Conservation (phyloP, 2,113 vertebrate species). For the Channa maculata region DNA sequence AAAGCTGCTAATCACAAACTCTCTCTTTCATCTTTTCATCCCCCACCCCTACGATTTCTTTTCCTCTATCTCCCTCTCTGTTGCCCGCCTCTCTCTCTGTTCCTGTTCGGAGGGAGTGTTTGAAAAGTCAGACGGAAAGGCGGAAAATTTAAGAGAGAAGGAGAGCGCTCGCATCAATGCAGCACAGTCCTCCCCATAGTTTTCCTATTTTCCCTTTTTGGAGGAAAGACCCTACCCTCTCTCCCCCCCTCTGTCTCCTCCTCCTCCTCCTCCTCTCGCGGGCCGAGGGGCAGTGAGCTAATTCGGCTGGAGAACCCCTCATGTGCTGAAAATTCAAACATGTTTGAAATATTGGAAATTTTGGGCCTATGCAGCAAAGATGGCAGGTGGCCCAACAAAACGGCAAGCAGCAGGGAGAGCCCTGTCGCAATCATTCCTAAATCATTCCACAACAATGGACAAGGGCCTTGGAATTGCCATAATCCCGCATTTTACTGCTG, state of each 20-base stretch:
- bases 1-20: conserved; percentile 80
- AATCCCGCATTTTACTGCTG: conserved; percentile 78
- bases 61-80: conserved; percentile 38
- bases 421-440: conserved; percentile 74
- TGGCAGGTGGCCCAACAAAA: conserved; percentile 44
- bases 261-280: conserved; percentile 29
- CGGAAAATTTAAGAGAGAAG: conserved; percentile 20
- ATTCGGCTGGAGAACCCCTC: conserved; percentile 45
- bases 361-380: conserved; percentile 28
- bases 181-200: conserved; percentile 5
- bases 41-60: conserved; percentile 58
- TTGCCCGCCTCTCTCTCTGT: conserved; percentile 11
- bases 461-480: conserved; percentile 63
- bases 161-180: background rate
- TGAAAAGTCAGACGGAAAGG: conserved; percentile 30
- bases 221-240: conserved; percentile 18
- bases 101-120: conserved; percentile 22
- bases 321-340: conserved; percentile 1
- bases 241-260: background rate
- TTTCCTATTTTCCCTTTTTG: conserved; percentile 16
- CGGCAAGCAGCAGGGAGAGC: conserved; percentile 59
- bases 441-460: conserved; percentile 79
- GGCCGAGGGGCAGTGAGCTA: conserved; percentile 12
- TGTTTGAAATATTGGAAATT: conserved; percentile 36
- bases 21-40: conserved; percentile 78